A percentile compares a stretch with the other conserved stretches of the same genome.
Conservation (phyloP, 1,140 invertebrate species). For the Plectrocnemia conspersa region DNA sequence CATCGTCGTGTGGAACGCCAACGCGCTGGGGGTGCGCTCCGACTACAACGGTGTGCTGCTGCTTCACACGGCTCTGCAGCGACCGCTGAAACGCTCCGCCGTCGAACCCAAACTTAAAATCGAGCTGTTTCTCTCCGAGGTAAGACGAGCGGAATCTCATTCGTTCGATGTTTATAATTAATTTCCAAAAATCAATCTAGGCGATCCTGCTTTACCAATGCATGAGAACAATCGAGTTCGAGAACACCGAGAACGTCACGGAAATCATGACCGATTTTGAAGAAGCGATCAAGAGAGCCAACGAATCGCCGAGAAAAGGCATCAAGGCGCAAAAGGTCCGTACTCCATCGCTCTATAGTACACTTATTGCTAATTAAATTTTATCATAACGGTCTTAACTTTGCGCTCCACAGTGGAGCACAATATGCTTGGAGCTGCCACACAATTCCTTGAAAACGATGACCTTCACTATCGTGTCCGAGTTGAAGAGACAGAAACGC, state of each 20-base stretch:
- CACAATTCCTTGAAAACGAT: slow-evolving; percentile 73
- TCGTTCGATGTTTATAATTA: not conserved
- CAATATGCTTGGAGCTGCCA: slow-evolving; percentile 75
- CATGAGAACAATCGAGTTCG: slow-evolving; percentile 64
- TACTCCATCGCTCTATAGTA: slow-evolving; percentile 4
- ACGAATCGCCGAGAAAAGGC: slow-evolving; percentile 69
- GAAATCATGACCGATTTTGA: slow-evolving; percentile 76
- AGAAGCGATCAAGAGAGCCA: slow-evolving; percentile 64
- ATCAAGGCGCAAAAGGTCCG: slow-evolving; percentile 79
- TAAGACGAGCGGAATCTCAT: slow-evolving; percentile 39
- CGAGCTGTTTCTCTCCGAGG: slow-evolving; percentile 81
- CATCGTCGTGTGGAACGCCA: slow-evolving; percentile 76
- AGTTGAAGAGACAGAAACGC: slow-evolving; percentile 75
- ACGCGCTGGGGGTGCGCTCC: slow-evolving; percentile 73
- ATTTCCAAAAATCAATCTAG: slow-evolving; percentile 42
- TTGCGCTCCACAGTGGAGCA: slow-evolving; percentile 74
- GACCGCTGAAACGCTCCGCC: slow-evolving; percentile 60
- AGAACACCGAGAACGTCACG: slow-evolving; percentile 66
- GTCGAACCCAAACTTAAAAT: slow-evolving; percentile 73
- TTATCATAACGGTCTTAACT: not conserved
- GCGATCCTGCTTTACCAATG: slow-evolving; percentile 78
- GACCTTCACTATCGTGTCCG: slow-evolving; percentile 70
- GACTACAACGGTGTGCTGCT: slow-evolving; percentile 88
- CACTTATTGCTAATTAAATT: not conserved
- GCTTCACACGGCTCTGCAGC: slow-evolving; percentile 81